Base-by-base conservation (phyloP, 2,113 vertebrate genomes). In the cattle (Bos taurus) region DNA sequence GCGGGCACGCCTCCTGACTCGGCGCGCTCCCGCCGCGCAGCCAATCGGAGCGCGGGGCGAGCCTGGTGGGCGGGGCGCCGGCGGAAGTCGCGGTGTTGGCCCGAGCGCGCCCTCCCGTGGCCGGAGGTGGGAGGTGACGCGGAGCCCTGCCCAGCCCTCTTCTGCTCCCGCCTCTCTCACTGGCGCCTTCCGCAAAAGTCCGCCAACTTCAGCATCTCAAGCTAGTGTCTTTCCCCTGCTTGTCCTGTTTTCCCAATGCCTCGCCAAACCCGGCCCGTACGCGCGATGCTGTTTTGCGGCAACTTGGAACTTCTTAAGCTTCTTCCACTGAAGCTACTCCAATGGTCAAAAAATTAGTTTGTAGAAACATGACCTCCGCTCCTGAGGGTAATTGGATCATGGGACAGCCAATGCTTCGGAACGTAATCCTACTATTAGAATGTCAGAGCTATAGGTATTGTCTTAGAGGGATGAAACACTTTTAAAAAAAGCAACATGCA, bases 1-100 rank as follows among this genome's bases (percentile, higher is more conserved):
- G 97, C 95, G 95, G 90, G 17, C 89, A 95, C 97, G 87, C 96
- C 97, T 95, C 97, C 83, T 83, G 97, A 93, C 93, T 89, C 97
- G 83, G 96, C 95, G 97, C 94, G 94, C 96, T 95, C 97, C 95
- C 97, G 96, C 96, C 83, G 85, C 95, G 43, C 86, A 95, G 91
- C 98, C 95, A 98, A 98, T 98, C 82, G 78, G 52, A 19, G 62
- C 21, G 26, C 62, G 56, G 94, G 96, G 48, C 15, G 91, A 81
- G 86, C 62, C 5, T 9, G 81, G 74, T 67, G 96, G 97, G 96
- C 96, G 98, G 96, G 89, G 92, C 90, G 36, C 25, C 60, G 64
- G 84, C 50, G 92, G 91, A 88, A 93, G 82, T 91, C 5, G 50
- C n/a, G 10, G 62, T n/a, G 26, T 56, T 4, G 4, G 62, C 89